Evolutionary conservation across 2,888 invertebrate genomes (phyloP).

Genomic region (Orthonychiurus folsomi): DNA sequence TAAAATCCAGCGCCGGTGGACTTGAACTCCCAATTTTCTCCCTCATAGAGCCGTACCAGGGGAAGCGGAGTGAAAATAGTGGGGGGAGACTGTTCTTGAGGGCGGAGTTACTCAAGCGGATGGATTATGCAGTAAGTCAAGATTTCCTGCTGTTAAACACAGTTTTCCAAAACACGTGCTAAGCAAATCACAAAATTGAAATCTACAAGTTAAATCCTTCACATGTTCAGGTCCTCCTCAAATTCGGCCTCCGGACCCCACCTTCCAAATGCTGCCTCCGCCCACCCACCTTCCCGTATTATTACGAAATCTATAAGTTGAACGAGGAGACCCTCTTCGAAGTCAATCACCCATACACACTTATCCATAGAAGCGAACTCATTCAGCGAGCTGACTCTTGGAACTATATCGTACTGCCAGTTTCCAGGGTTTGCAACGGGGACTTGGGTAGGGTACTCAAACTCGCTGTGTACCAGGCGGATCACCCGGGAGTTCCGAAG

Average conservation of each 20-base stretch:
- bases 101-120: conserved; percentile 22
- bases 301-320: conserved; percentile 29
- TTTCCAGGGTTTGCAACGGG: conserved; percentile 29
- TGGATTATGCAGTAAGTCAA: conserved; percentile 14
- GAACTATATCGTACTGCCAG: conserved; percentile 22
- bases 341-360: conserved; percentile 26
- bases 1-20: conserved; percentile 18
- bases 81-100: conserved; percentile 19
- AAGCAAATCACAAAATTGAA: too few species aligned
- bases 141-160: too few species aligned
- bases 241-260: conserved; percentile 24
- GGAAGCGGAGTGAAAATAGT: not conserved
- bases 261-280: conserved; percentile 15
- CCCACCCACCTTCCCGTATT: conserved; percentile 19
- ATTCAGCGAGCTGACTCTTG: conserved; percentile 22
- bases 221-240: conserved; percentile 27
- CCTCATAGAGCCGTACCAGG: conserved; percentile 6
- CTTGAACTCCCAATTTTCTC: conserved; percentile 22
- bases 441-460: conserved; percentile 23
- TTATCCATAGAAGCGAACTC: conserved; percentile 25
- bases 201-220: too few species aligned
- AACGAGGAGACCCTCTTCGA: conserved; percentile 32
- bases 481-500: conserved; percentile 15
- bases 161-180: too few species aligned
- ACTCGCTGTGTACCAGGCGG: conserved; percentile 15